Conservation (phyloP, 2,888 invertebrate species). For the Catotricha subobsoleta region DNA sequence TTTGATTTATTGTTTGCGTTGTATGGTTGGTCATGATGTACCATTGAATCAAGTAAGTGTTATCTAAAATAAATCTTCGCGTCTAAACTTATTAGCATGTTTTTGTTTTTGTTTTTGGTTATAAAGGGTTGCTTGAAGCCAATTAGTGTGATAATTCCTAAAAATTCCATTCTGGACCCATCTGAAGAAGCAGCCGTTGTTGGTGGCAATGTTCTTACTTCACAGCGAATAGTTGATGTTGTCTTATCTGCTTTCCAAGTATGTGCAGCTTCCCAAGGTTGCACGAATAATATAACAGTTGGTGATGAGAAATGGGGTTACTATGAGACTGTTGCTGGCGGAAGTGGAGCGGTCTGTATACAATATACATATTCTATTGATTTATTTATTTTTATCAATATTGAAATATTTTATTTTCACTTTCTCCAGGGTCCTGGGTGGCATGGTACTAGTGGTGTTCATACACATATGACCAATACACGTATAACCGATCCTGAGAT, state of each 20-base stretch:
- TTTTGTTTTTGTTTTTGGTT: too few relatives aligned
- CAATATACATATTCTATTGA: too few relatives aligned
- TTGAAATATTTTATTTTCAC: too few relatives aligned
- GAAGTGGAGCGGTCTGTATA: slow-evolving; percentile 91
- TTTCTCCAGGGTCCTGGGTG: slow-evolving; percentile 87
- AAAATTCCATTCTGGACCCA: slow-evolving; percentile 75
- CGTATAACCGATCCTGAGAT: slow-evolving; percentile 97
- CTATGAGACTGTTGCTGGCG: slow-evolving; percentile 97
- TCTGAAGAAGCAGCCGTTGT: slow-evolving; percentile 92
- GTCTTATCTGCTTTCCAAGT: slow-evolving; percentile 76
- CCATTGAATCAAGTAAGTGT: slow-evolving; percentile 95
- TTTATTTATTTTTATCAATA: too few relatives aligned
- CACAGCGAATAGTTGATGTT: slow-evolving; percentile 93
- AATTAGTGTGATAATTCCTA: slow-evolving; percentile 63
- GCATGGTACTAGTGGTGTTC: slow-evolving; percentile 85
- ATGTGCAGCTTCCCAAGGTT: slow-evolving; percentile 84
- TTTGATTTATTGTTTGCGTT: slow-evolving; percentile 89
- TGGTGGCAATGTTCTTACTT: slow-evolving; percentile 94
- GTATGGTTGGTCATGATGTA: slow-evolving; percentile 94
- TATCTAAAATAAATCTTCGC: too few relatives aligned
- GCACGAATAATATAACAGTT: slow-evolving; percentile 97
- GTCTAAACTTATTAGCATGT: too few relatives aligned
- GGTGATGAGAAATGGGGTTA: slow-evolving; percentile 87
- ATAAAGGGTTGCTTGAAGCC: slow-evolving; percentile 93
- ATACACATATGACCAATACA: slow-evolving; percentile 99